Evolutionary conservation across 2,888 invertebrate genomes (phyloP), one percentile per base, ranked within the genome.

Genomic region (Yponomeuta sedellus): DNA sequence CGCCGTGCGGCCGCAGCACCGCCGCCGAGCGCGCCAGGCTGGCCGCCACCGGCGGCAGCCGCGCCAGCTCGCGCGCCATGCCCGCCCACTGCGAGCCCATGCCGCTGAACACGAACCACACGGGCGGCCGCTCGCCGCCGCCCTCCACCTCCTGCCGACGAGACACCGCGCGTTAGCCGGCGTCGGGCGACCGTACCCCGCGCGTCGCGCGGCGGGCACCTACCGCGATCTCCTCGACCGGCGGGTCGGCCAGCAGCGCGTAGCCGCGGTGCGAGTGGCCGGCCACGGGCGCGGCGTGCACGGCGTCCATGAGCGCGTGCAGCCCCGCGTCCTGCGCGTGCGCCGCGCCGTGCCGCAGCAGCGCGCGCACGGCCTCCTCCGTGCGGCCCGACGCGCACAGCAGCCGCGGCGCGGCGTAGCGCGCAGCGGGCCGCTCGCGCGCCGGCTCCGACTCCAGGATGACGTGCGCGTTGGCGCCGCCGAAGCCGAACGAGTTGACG

Each of bases 71-170:
- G 78, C 94, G 94, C 16, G 95, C 98, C 99, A 99, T 99, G 75
- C 97, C 97, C 64, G 96, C 93, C 99, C 99, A 99, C 88, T 99
- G 99, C 59, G 97, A 96, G 16, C 99, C 99, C 99, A 99, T 99
- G 68, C 99, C 99, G 62, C 98, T 96, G 90, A 98, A 99, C 70
- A 99, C 94, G 85, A 94, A 99, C 97, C 98, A 99, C 66, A 99
- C 88, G 0, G 98, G 97, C 16, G 96, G 93, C 70, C 93, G 93
- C 59, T 95, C 95, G 16, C 92, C 89, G 11, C 86, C 81, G 66
- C 80, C 77, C 70, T 83, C 82, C 75, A 77, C 68, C 12, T 70
- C 59, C 85, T 83, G 78, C 62, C 19, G 34, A 8, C n/a, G 1
- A 5, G 0, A 40, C 19, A 64, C 19, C 6, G 39, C 2, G 39